Evolutionary conservation across 2,113 vertebrate species (phyloP), one percentile per base, ranked within the genome.

Genomic region (Crotalus horridus): DNA sequence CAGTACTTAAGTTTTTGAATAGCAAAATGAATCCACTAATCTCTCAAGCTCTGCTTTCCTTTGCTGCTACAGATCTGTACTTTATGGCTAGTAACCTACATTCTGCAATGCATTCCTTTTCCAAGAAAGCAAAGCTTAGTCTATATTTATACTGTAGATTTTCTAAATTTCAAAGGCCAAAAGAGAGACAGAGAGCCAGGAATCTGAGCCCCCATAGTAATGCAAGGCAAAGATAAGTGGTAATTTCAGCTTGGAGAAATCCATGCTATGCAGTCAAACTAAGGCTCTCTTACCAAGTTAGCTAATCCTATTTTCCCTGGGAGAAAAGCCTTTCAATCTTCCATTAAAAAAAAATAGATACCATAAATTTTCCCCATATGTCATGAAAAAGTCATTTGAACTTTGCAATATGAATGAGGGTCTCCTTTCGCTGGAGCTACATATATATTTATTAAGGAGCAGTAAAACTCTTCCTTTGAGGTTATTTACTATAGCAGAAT

Each of bases 121-220:
- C 24, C 64, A 92, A 24, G 29, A 33, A 53, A 26, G 10, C 46
- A 55, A 92, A 54, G 11, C 29, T 21, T 17, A 92, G n/a, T 26
- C 12, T 85, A 12, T 74, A 74, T 20, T 89, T 20, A 20, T 43
- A 54, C 48, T 33, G 6, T 69, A 24, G 33, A n/a, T 23, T 64
- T 69, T 53, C 91, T 53, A 53, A 48, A 29, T 92, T 69, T 87
- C 61, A 88, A 88, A 92, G 51, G 87, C 87, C 87, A 89, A 39
- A 89, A 88, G n/a, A 81, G 33, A 81, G n/a, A 81, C 15, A 91
- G 85, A 86, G 46, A 29, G 46, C 26, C 56, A 61, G 87, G 81
- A n/a, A 87, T 53, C n/a, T 48, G 46, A 88, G 91, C 24, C 11
- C 6, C 61, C 51, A 69, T 21, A 88, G 39, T 74, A 8, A 51